These are phyloP conservation scores for Nymphalis polychloros DNA, from an alignment of 2,888 invertebrate species.

Conservation along the genomic window DNA sequence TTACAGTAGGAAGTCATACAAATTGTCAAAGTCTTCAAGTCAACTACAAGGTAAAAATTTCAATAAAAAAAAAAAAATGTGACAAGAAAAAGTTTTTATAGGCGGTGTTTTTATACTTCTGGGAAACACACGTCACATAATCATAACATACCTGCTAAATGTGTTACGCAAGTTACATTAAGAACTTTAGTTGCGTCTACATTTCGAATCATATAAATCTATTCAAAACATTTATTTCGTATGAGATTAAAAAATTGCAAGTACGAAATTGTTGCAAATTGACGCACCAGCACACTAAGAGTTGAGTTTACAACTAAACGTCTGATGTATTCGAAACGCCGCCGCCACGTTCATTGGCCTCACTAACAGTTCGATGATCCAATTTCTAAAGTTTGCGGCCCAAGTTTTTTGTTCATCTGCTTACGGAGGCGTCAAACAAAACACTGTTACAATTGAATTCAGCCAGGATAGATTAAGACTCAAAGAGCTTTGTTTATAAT, in stretches of 20 bases:
- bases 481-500: constrained; percentile 37
- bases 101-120: not conserved
- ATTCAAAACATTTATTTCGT: not conserved
- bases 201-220: not conserved
- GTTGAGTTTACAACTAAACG: constrained; percentile 39
- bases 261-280: constrained; percentile 27
- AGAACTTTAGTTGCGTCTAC: too few relatives aligned
- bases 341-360: constrained; percentile 64
- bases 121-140: not conserved
- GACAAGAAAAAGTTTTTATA: constrained; percentile 7
- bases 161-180: not conserved
- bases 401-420: constrained; percentile 65
- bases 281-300: constrained; percentile 36
- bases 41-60: not conserved
- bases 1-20: not conserved
- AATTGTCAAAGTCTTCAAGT: constrained; percentile 1
- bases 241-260: constrained; percentile 13
- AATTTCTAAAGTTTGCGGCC: constrained; percentile 67
- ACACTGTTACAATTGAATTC: constrained; percentile 62
- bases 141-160: not conserved
- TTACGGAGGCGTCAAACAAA: constrained; percentile 58
- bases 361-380: constrained; percentile 73
- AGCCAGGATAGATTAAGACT: constrained; percentile 51
- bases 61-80: not conserved
- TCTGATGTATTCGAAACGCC: constrained; percentile 46